Evolutionary conservation across 2,113 vertebrate genomes (phyloP).

Genomic region (Xenus cinereus): DNA sequence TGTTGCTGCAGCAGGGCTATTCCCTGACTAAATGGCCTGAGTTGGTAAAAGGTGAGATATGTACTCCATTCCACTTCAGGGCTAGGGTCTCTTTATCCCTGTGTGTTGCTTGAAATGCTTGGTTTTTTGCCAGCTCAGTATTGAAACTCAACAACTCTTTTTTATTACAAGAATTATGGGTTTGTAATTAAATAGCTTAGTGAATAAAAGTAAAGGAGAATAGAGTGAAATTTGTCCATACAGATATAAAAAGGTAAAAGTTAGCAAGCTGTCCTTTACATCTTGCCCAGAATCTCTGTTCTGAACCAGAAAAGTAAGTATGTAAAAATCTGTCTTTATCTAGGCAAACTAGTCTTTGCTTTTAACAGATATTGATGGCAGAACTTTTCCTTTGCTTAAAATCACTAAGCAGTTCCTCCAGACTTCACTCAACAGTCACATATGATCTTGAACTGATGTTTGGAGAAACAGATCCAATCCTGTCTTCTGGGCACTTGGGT

Average conservation of each 20-base stretch:
- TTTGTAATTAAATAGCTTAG: neutral
- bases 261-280: neutral
- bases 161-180: neutral
- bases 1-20: neutral
- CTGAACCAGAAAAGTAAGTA: neutral
- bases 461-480: neutral
- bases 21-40: neutral
- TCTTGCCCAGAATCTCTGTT: neutral
- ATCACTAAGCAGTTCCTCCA: neutral
- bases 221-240: neutral
- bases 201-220: neutral
- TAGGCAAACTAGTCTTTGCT: neutral
- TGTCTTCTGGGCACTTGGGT: neutral
- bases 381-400: neutral
- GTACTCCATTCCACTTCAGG: neutral
- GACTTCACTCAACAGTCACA: neutral
- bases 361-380: neutral
- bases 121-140: neutral
- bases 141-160: neutral
- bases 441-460: neutral
- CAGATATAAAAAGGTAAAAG: neutral
- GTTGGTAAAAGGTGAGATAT: neutral
- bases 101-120: neutral
- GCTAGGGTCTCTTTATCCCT: neutral
- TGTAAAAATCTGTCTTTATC: neutral